These are phyloP conservation scores for Hedychridium roseum DNA, from an alignment of 2,888 invertebrate genomes.

Conservation along the genomic window DNA sequence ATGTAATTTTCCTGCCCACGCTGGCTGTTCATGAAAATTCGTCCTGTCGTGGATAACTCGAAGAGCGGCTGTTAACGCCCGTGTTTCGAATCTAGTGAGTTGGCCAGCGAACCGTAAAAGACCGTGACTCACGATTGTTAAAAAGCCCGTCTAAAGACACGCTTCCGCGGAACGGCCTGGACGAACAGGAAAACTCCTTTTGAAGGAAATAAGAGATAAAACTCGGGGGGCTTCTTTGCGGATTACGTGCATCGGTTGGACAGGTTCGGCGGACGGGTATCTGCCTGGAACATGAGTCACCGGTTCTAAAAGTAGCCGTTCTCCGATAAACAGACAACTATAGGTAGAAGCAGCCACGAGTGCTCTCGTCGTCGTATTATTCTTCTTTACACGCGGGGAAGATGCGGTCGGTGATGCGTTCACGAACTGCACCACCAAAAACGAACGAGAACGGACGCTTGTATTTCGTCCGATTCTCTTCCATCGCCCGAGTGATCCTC, in stretches of 20 bases:
- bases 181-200: slow-evolving; percentile 13
- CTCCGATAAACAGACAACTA: slow-evolving; percentile 22
- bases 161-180: too few species aligned
- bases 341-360: slow-evolving; percentile 1
- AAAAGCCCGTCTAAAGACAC: slow-evolving; percentile 12
- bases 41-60: too few species aligned
- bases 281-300: slow-evolving; percentile 22
- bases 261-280: slow-evolving; percentile 20
- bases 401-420: too few species aligned
- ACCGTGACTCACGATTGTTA: slow-evolving; percentile 23
- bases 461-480: not conserved
- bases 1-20: too few species aligned
- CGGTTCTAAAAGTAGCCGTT: slow-evolving; percentile 25
- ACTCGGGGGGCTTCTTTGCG: slow-evolving; percentile 17
- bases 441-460: not conserved
- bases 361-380: not conserved
- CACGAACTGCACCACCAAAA: too few species aligned
- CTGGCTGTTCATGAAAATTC: too few species aligned
- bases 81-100: slow-evolving; percentile 12
- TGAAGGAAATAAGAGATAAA: slow-evolving; percentile 27
- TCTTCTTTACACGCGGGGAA: too few species aligned
- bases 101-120: slow-evolving; percentile 8
- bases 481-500: not conserved
- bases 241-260: slow-evolving; percentile 17
- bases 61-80: too few species aligned